Base-by-base conservation (phyloP, 2,888 invertebrate species). In the Anoplius nigerrimus region DNA sequence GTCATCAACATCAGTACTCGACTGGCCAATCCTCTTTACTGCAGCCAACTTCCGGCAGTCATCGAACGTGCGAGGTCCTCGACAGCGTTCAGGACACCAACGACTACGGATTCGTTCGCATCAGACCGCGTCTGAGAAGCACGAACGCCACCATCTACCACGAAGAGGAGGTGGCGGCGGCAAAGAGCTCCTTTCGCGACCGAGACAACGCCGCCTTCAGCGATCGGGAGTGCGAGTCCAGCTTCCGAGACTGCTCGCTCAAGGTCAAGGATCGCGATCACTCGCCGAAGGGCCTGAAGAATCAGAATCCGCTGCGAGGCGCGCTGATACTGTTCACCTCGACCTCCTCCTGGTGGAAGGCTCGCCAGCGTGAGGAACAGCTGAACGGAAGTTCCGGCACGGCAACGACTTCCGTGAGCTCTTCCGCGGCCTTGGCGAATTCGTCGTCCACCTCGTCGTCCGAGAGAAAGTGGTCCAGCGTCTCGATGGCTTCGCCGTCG, bases 331-430 rank as follows among this genome's bases (percentile, higher is more conserved):
- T 88, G 0, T 87, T 88, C 60, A 87, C 88, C 2, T 88, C 88
- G 2, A 88, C 88, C 1, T 87, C 88, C 0, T 87, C 87, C 53
- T 88, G 88, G 88, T 88, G 88, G 88, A 88, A 88, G 64, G 84
- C 84, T 58, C 82, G 85, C 48, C 88, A 87, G 60, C 76, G 88
- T 2, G 87, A 88, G 56, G 88, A 88, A n/a, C 75, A 84, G 54
- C 24, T 80, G 62, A 75, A 67, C 22, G 73, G 62, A 1, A 72
- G 75, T 15, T 62, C 69, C 3, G 24, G 20, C 5, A 16, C 60
- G 0, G 24, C 60, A 0, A n/a, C 74, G 13, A 63, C 55, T 21
- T 20, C 65, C n/a, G 21, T 24, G 16, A 71, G 74, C 18, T 67
- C 74, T 8, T 16, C 63, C 6, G 69, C 73, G 27, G 71, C 74